Base-by-base conservation (phyloP, 1,140 invertebrate genomes). In the Aphidius gifuensis region DNA sequence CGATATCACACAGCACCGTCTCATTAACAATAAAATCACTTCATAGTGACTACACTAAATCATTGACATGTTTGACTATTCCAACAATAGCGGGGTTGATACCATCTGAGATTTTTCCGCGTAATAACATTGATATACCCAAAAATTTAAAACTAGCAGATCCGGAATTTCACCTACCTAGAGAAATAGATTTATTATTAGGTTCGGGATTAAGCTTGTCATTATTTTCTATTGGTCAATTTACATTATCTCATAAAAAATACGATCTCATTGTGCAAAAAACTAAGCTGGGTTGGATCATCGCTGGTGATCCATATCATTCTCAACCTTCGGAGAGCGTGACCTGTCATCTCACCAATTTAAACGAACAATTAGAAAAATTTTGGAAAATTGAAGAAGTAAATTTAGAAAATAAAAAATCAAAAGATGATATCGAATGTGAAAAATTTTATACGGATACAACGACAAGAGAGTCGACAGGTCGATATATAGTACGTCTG, bases 401-500 rank as follows among this genome's bases (percentile, higher is more conserved):
- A 5, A 9, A 9, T 5, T 21, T 16, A 21, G 39, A 7, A 5
- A 23, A 21, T 21, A 23, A 5, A 5, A 7, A 6, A 21, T 32
- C 3, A 5, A 9, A 51, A 32, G 16, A 7, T 23, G 2, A 77
- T 42, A 42, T 45, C 42, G 9, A n/a, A 44, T 71, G 68, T 58
- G 68, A 73, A 65, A 23, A 66, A 49, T 59, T 68, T 45, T 74
- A 68, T 60, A 21, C 32, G 6, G 46, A 71, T 48, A 68, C 57
- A 53, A 60, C 61, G 7, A 56, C 40, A 11, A 60, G 70, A 11
- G 58, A 64, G 51, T 9, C 23, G 8, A 40, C 65, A 21, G 74
- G 72, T 32, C 46, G 66, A 47, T 73, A 71, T 40, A 53, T 64
- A n/a, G 71, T 75, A 1, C 48, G 39, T 11, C 56, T 74, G 21